These are phyloP conservation scores for Drosophila carrolli DNA, from an alignment of 1,140 invertebrate genomes.

Conservation along the genomic window DNA sequence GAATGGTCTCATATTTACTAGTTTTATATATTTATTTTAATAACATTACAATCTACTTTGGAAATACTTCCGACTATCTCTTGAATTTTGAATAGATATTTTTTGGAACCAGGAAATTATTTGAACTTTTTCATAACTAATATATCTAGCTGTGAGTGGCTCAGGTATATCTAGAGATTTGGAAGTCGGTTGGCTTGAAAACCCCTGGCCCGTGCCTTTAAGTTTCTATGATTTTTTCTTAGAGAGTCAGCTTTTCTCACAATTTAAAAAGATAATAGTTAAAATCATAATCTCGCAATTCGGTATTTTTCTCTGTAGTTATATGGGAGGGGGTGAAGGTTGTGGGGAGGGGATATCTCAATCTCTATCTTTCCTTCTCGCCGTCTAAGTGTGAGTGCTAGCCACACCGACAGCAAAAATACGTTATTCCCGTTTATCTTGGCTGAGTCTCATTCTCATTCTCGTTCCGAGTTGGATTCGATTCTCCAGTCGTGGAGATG, in stretches of 20 bases:
- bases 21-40: no score
- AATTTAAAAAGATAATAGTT: neutral
- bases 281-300: neutral
- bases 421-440: slow-evolving; percentile 80
- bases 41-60: no score
- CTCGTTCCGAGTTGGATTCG: slow-evolving; percentile 19
- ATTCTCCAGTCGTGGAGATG: slow-evolving; percentile 29
- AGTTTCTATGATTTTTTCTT: no score
- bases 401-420: slow-evolving; percentile 78
- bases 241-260: no score
- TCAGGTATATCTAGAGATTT: no score
- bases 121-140: no score
- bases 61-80: no score
- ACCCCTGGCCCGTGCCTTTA: no score
- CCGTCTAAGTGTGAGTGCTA: slow-evolving; percentile 30
- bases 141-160: no score
- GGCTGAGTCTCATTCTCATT: slow-evolving; percentile 54
- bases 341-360: slow-evolving; percentile 20
- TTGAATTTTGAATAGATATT: no score
- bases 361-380: slow-evolving; percentile 33
- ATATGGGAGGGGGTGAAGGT: neutral
- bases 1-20: neutral
- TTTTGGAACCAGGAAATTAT: no score
- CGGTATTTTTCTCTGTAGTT: slow-evolving; percentile 15
- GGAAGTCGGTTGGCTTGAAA: no score